phyloP scores from a whole-genome alignment of 1,140 invertebrate species.

The Gryon sp. region DNA sequence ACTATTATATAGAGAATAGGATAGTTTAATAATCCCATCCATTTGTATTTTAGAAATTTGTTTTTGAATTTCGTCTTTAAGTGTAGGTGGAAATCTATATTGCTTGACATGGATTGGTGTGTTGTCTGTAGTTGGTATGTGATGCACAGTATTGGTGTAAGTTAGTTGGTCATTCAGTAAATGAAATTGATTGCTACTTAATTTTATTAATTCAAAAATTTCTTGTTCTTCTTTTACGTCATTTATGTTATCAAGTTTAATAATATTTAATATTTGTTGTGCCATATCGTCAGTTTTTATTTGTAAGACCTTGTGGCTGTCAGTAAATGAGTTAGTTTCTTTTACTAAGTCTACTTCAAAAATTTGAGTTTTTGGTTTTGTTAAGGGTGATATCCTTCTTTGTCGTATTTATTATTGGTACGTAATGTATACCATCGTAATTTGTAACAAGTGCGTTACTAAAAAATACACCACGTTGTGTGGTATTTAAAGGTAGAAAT shows the following conservation, averaged over 20 bases:
- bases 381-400: too few relatives aligned
- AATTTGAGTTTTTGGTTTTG: too few relatives aligned
- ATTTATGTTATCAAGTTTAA: background rate
- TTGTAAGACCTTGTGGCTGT: too few relatives aligned
- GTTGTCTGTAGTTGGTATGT: background rate
- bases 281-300: too few relatives aligned
- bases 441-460: too few relatives aligned
- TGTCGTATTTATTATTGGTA: too few relatives aligned
- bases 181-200: background rate
- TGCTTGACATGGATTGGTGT: background rate
- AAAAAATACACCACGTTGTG: too few relatives aligned
- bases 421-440: too few relatives aligned
- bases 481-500: too few relatives aligned
- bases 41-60: background rate
- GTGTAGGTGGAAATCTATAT: background rate
- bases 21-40: background rate
- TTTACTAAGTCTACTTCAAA: too few relatives aligned
- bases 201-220: background rate
- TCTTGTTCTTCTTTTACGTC: background rate
- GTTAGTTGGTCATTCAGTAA: background rate
- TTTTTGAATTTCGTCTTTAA: conserved; percentile 5
- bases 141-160: background rate
- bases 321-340: too few relatives aligned
- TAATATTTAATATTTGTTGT: too few relatives aligned
- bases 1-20: background rate